phyloP scores from a whole-genome alignment of 2,888 invertebrate species.

The Eristalis arbustorum region DNA sequence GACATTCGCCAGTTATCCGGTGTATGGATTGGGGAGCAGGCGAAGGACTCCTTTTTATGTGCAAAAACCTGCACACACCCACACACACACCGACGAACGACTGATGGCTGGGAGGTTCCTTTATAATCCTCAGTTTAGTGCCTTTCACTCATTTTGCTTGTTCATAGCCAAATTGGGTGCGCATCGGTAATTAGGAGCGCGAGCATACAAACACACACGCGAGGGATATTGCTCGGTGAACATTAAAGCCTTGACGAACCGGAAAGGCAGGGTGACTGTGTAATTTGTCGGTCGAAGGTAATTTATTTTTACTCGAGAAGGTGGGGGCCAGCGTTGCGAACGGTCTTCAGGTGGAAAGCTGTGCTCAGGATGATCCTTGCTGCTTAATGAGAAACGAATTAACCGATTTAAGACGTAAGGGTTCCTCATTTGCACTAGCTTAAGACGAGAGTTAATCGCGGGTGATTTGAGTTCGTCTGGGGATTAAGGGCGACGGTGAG shows the following conservation, averaged over 20 bases:
- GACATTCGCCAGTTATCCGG: conserved; percentile 14
- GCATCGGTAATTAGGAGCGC: conserved; percentile 57
- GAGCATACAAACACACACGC: conserved; percentile 3
- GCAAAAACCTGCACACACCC: conserved; percentile 10
- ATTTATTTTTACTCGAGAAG: conserved; percentile 32
- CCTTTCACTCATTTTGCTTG: conserved; percentile 13
- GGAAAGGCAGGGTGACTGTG: conserved; percentile 12
- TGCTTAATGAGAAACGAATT: conserved; percentile 59
- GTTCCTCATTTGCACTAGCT: conserved; percentile 10
- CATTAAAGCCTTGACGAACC: conserved; percentile 33
- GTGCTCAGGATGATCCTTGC: conserved; percentile 10
- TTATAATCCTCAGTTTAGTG: conserved; percentile 32
- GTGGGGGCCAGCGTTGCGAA: background rate
- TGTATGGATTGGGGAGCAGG: background rate
- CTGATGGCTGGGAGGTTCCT: conserved; percentile 10
- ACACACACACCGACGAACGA: conserved; percentile 1
- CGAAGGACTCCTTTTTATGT: background rate
- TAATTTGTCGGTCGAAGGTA: conserved; percentile 44
- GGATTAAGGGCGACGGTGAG: too few species aligned
- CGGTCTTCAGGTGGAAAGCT: background rate
- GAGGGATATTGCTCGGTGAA: conserved; percentile 32
- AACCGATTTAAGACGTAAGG: conserved; percentile 50
- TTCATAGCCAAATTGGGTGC: conserved; percentile 33
- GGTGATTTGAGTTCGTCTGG: conserved; percentile 24
- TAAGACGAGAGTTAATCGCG: conserved; percentile 34